These are phyloP conservation scores for Quadriops clusia DNA, from an alignment of 2,888 invertebrate genomes.

Conservation along the genomic window DNA sequence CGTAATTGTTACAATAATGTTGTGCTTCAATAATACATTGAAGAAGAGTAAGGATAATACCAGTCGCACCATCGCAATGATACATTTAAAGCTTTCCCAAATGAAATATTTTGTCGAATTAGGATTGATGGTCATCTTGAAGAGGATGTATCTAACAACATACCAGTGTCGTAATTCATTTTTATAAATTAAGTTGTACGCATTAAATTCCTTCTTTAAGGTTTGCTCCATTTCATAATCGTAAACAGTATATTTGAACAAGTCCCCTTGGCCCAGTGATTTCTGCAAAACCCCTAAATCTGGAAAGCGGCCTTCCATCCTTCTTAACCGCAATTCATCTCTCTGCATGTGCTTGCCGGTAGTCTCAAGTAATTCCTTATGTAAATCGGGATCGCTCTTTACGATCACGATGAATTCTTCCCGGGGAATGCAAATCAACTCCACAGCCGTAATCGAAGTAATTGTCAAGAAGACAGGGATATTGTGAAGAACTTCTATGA, in stretches of 20 bases:
- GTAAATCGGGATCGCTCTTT: conserved; percentile 8
- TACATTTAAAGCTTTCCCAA: too few species aligned
- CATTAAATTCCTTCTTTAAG: too few species aligned
- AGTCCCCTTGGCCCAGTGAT: conserved; percentile 13
- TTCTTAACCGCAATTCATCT: conserved; percentile 8
- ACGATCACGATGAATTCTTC: conserved; percentile 11
- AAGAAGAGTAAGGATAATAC: conserved; percentile 7
- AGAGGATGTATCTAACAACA: conserved; percentile 4
- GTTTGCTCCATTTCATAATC: too few species aligned
- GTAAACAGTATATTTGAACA: conserved; percentile 13
- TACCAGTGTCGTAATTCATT: conserved; percentile 9
- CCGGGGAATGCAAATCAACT: conserved; percentile 12
- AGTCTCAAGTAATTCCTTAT: conserved; percentile 5
- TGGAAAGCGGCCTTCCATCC: conserved; percentile 13
- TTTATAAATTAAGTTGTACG: too few species aligned
- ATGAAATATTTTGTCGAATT: conserved; percentile 4
- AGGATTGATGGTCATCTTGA: conserved; percentile 6
- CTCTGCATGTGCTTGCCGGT: conserved; percentile 10
- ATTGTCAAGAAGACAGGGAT: conserved; percentile 12
- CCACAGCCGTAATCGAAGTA: conserved; percentile 13
- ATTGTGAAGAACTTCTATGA: conserved; percentile 15
- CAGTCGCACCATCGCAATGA: conserved; percentile 4
- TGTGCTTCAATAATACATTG: conserved; percentile 2
- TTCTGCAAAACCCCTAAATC: conserved; percentile 11
- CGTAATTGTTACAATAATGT: too few species aligned